A percentile compares a stretch with the other conserved stretches of the same genome.
Evolutionary conservation across 2,888 invertebrate genomes (phyloP).

Genomic region (Harpalus rufipes): DNA sequence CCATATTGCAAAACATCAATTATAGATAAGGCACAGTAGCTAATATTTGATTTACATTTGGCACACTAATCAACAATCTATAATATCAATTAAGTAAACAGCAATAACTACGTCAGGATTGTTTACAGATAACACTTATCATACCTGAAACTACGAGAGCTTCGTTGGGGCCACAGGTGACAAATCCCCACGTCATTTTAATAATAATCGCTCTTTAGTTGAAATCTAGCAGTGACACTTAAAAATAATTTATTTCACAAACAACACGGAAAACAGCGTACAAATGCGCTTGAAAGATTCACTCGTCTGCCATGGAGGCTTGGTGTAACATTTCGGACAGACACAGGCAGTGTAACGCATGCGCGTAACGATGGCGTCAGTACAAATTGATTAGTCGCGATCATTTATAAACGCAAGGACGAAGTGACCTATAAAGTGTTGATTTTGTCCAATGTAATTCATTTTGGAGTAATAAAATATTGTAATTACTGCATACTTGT

Average conservation of each 20-base stretch:
- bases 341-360: neutral
- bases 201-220: conserved; percentile 33
- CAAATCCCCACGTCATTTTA: conserved; percentile 84
- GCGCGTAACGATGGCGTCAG: conserved; percentile 60
- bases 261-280: conserved; percentile 47
- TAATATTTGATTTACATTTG: neutral
- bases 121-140: conserved; percentile 33
- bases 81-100: neutral
- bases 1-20: conserved; percentile 42
- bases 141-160: conserved; percentile 95
- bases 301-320: conserved; percentile 13
- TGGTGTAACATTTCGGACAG: conserved; percentile 17
- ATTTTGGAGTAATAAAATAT: neutral
- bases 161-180: conserved; percentile 96
- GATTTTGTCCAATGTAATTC: conserved; percentile 4
- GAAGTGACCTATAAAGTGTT: conserved; percentile 57
- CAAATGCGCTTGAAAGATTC: neutral
- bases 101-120: conserved; percentile 29
- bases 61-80: conserved; percentile 4
- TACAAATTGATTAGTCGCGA: conserved; percentile 61
- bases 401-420: conserved; percentile 57
- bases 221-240: neutral
- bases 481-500: neutral
- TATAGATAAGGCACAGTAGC: neutral
- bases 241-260: conserved; percentile 20